Base-by-base conservation (phyloP, 1,140 invertebrate genomes). In the Limonius californicus region DNA sequence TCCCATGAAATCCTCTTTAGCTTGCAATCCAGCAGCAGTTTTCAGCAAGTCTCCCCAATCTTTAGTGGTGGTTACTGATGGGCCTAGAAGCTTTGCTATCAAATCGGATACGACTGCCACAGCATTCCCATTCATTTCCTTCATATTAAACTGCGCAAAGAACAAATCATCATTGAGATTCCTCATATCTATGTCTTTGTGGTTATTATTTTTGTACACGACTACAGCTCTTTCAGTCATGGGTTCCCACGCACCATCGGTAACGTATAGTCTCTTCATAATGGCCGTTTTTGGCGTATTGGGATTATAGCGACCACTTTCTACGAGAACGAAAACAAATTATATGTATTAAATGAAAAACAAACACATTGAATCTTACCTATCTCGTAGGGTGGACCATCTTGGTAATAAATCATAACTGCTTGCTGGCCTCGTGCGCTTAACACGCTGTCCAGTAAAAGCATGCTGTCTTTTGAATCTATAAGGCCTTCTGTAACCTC, bases 401-500 rank as follows among this genome's bases (percentile, higher is more conserved):
- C 60, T 59, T 83, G 81, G 70, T 80, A 81, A 67, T 77, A 78
- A 59, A 86, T 78, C 54, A 85, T 71, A n/a, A 85, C 68, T 1
- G 77, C 78, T 64, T 71, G 71, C 45, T 71, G 71, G 1, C 82
- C 83, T 15, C 73, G 76, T 57, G 79, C 75, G 1, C 72, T 66
- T 15, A 84, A 78, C 43, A 87, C 79, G 55, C 67, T 79, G 35
- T 82, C 81, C 32, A 89, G 72, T 32, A 82, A 70, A 19, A 84
- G 76, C 1, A 88, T 75, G 68, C 86, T 83, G 58, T 79, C 68
- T 39, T 83, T 81, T 45, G 80, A 80, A 72, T 89, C 87, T 21
- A 81, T 78, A 11, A 88, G 78, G 27, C 86, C 86, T 62, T 87
- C 85, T 70, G 87, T 76, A 0, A 89, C 75, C 61, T 82, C 79